A percentile compares a stretch with the other conserved stretches of the same genome.
Evolutionary conservation across 2,113 vertebrate species (phyloP).

Genomic region (Calonectris borealis): DNA sequence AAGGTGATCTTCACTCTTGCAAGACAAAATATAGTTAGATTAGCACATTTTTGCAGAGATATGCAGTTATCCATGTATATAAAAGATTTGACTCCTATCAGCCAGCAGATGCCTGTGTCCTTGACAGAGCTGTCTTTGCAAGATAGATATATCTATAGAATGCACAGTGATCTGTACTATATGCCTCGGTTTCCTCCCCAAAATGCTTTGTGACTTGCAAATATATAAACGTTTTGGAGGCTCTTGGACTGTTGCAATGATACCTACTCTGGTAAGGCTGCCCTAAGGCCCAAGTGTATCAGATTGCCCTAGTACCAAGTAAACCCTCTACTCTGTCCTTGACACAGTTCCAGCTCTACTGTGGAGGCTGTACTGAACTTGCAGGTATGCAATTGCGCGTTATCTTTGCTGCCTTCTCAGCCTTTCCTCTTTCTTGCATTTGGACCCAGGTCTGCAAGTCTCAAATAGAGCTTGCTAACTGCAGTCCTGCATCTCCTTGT

Average conservation of each 20-base stretch:
- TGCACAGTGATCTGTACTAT: not conserved
- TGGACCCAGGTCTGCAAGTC: not conserved
- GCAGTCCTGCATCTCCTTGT: not conserved
- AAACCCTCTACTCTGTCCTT: not conserved
- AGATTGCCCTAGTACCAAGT: not conserved
- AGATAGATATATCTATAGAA: not conserved
- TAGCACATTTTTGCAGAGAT: slow-evolving; percentile 25
- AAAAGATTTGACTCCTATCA: slow-evolving; percentile 11
- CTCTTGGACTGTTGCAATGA: not conserved
- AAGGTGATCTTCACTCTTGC: slow-evolving; percentile 6
- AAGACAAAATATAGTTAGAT: not conserved
- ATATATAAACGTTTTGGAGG: not conserved
- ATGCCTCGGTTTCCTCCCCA: not conserved
- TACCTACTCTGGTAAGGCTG: not conserved
- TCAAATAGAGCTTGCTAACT: not conserved
- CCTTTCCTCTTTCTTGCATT: not conserved
- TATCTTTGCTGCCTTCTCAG: not conserved
- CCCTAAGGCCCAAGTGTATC: not conserved
- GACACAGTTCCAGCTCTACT: not conserved
- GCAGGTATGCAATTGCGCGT: not conserved
- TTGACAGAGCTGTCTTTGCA: slow-evolving; percentile 33
- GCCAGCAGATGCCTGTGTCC: slow-evolving; percentile 22
- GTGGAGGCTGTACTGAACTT: not conserved
- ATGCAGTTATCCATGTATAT: not conserved
- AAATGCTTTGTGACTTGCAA: not conserved